Percentiles rank a stretch among this genome's conserved stretches.
Conservation (phyloP, 2,888 invertebrate genomes). For the Brachyptera putata region DNA sequence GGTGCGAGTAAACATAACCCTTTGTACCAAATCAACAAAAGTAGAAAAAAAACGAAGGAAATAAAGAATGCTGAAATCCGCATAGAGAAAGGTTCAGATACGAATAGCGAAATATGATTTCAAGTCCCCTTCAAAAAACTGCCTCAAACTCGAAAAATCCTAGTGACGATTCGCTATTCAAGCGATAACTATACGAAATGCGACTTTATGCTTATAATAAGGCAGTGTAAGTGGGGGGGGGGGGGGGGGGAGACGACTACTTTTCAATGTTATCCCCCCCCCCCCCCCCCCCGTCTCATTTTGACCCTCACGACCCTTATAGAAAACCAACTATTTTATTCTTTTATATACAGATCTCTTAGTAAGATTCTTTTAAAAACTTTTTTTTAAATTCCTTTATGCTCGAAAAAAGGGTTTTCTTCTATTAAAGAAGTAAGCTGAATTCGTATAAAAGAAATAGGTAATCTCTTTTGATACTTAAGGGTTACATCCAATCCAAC, state of each 20-base stretch:
- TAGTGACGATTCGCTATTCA: neutral
- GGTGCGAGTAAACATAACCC: constrained; percentile 30
- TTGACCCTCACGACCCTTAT: constrained; percentile 21
- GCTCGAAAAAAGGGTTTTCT: constrained; percentile 16
- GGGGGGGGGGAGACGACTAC: neutral
- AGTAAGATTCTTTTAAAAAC: constrained; percentile 22
- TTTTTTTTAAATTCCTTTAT: constrained; percentile 17
- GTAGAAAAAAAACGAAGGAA: constrained; percentile 20
- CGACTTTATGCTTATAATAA: constrained; percentile 1
- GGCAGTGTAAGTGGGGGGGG: neutral
- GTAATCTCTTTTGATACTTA: constrained; percentile 18
- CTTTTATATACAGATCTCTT: constrained; percentile 29
- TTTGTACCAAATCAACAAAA: constrained; percentile 26
- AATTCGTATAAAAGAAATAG: constrained; percentile 16
- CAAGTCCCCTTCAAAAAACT: constrained; percentile 20
- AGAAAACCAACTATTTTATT: constrained; percentile 24
- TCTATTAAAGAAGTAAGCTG: constrained; percentile 10
- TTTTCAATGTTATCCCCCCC: too few relatives aligned
- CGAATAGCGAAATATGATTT: constrained; percentile 22
- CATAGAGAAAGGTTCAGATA: constrained; percentile 20
- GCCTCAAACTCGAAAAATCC: neutral
- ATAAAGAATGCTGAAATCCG: constrained; percentile 24
- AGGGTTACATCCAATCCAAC: constrained; percentile 25
- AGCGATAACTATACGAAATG: constrained; percentile 7
- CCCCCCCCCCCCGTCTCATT: constrained; percentile 1